Base-by-base conservation (phyloP, 1,140 invertebrate genomes). In the Venturia canescens region DNA sequence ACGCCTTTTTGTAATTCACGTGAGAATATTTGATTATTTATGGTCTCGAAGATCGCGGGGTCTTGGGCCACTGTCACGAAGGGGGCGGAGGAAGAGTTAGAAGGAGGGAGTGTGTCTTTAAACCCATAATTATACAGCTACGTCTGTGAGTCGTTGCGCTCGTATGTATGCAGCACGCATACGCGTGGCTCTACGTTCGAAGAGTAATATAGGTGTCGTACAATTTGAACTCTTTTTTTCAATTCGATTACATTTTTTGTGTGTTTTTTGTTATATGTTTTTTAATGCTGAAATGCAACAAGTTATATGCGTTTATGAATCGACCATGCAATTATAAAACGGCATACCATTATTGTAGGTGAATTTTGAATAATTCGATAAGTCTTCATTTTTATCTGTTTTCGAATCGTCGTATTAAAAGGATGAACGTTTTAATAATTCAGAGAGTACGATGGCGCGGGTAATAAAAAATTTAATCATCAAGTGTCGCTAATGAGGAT, bases 101-200 rank as follows among this genome's bases (percentile, higher is more conserved):
- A 57, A 18, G 53, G 53, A 18, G 53, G 21, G 53, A n/a, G 53
- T n/a, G 53, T 57, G 53, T 57, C 53, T 23, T 57, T 57, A 70
- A 70, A 34, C 67, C 67, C 67, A 70, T 70, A 70, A 70, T 70
- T 70, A n/a, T n/a, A 70, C 67, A 70, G 67, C 67, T 34, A 31
- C 67, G 38, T 34, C 29, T 31, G 67, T 70, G 31, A 5, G 15
- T 16, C 67, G 67, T 70, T 70, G 38, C 9, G 34, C n/a, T n/a
- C n/a, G n/a, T n/a, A n/a, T n/a, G n/a, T n/a, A n/a, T n/a, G n/a
- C n/a, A n/a, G n/a, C 38, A 70, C 16, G 63, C 38, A 70, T 29
- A 18, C 67, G 67, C 16, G 21, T 57, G 16, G 16, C 18, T 57
- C 6, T 5, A 57, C 3, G 3, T 31, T 5, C 29, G 31, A 70